Evolutionary conservation across 2,113 vertebrate genomes (phyloP).

Genomic region (Hyperopisus bebe): DNA sequence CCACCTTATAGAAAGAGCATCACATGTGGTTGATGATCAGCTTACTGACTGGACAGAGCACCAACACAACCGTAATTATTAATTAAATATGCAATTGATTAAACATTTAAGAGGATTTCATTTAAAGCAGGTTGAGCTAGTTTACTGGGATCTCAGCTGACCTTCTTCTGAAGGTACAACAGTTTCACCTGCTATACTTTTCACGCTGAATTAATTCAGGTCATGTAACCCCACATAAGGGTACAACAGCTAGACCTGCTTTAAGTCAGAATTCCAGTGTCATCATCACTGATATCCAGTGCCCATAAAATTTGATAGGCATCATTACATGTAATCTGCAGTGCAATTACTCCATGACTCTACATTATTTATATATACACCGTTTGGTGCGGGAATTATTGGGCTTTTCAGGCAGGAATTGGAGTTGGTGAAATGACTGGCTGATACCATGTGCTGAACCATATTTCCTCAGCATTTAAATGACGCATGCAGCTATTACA

Average conservation of each 20-base stretch:
- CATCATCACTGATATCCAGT: neutral
- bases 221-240: neutral
- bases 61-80: neutral
- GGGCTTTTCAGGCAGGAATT: neutral
- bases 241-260: neutral
- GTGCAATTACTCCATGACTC: neutral
- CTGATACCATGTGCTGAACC: conserved; percentile 22
- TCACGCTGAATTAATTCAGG: neutral
- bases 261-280: neutral
- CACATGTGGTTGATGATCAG: neutral
- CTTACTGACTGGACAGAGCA: neutral
- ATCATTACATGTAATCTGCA: neutral
- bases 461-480: conserved; percentile 44
- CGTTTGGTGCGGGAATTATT: neutral
- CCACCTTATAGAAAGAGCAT: conserved; percentile 56
- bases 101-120: neutral
- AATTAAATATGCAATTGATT: neutral
- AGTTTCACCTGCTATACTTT: neutral
- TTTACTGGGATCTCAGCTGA: neutral
- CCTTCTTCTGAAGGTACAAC: neutral
- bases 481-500: conserved; percentile 44
- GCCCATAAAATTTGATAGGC: neutral
- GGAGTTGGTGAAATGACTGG: neutral
- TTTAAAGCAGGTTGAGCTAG: neutral
- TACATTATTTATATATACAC: neutral